Evolutionary conservation across 2,113 vertebrate species (phyloP).

Genomic region (Corynorhinus townsendii): DNA sequence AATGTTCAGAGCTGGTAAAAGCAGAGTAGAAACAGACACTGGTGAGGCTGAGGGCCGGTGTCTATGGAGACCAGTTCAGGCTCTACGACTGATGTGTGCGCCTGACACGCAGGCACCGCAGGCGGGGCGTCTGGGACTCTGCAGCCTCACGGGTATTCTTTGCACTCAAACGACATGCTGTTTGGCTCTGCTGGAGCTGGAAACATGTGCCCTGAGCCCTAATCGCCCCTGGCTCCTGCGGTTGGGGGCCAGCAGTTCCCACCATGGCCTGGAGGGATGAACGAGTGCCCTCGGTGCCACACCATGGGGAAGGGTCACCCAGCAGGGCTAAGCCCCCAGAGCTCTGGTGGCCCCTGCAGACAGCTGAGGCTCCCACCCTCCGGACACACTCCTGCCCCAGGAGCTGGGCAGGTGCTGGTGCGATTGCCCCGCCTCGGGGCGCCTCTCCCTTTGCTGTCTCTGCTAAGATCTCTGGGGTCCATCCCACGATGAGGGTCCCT

Average conservation of each 20-base stretch:
- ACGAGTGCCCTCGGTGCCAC: background rate
- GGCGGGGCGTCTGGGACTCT: background rate
- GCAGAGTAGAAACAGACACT: background rate
- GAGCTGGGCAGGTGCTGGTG: background rate
- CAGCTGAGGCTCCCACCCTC: background rate
- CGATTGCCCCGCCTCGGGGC: background rate
- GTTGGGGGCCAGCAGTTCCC: background rate
- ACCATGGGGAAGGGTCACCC: background rate
- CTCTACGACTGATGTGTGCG: background rate
- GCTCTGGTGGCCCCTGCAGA: background rate
- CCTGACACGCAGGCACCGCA: accelerated
- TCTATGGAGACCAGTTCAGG: background rate
- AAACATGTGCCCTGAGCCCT: background rate
- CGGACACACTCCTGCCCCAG: background rate
- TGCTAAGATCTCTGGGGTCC: background rate
- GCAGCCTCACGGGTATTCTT: background rate
- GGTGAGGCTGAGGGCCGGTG: background rate
- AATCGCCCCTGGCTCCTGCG: no score
- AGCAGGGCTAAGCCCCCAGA: background rate
- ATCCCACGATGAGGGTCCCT: background rate
- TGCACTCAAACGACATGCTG: background rate
- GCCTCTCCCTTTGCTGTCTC: background rate
- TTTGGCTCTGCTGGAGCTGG: background rate
- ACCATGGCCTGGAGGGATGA: no score
- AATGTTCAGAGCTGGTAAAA: background rate